phyloP scores from a whole-genome alignment of 1,140 invertebrate species.

The Neodiprion fabricii region DNA sequence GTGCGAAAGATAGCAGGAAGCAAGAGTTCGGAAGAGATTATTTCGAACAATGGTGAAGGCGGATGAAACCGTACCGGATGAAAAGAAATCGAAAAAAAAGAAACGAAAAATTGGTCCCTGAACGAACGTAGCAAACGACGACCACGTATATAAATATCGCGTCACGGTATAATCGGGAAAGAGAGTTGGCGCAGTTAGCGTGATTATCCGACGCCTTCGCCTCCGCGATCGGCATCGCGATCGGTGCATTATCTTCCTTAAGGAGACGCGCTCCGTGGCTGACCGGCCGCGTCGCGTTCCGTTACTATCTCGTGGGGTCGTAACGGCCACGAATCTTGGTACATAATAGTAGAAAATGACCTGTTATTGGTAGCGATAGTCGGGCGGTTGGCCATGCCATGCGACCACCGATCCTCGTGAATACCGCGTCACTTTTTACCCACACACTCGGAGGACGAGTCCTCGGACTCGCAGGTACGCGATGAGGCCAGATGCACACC shows the following conservation, averaged over 20 bases:
- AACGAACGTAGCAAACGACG: background rate
- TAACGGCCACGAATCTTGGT: background rate
- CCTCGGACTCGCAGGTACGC: too few species aligned
- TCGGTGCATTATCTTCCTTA: background rate
- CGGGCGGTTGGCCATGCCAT: too few species aligned
- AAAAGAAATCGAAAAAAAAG: too few species aligned
- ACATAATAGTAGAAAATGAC: slow-evolving; percentile 3
- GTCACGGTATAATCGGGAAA: background rate
- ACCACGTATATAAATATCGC: background rate
- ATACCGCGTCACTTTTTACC: too few species aligned
- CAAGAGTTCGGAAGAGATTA: too few species aligned
- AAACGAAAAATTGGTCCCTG: too few species aligned
- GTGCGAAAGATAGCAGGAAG: too few species aligned
- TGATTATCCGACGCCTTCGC: slow-evolving; percentile 2
- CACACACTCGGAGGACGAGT: too few species aligned
- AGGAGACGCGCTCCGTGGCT: too few species aligned
- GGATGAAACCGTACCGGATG: too few species aligned
- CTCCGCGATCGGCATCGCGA: background rate
- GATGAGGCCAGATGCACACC: background rate
- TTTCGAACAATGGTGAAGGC: too few species aligned
- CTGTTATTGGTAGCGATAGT: background rate
- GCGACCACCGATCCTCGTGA: too few species aligned
- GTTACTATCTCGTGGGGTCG: background rate
- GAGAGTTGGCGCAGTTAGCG: background rate
- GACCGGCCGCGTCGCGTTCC: background rate